A percentile compares a stretch with the other conserved stretches of the same genome.
phyloP scores from a whole-genome alignment of 2,797 vertebrate genomes.

The Anisognathus igniventris region DNA sequence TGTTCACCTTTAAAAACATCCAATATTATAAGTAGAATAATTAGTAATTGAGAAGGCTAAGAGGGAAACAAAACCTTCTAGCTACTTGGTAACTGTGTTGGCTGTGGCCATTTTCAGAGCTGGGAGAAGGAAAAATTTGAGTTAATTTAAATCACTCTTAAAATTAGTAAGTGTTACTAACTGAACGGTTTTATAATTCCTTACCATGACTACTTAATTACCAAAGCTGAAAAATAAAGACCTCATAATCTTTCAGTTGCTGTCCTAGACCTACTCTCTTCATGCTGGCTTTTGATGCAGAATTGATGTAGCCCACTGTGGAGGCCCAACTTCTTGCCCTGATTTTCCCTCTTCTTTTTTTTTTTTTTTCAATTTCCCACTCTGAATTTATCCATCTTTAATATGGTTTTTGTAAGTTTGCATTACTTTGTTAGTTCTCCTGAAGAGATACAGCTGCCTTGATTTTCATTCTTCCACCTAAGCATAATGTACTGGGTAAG shows the following conservation, averaged over 20 bases:
- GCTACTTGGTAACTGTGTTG: not conserved
- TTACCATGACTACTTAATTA: not conserved
- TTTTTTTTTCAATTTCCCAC: not conserved
- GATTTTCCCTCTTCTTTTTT: accelerated
- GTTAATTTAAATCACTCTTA: not conserved
- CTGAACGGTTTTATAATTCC: not conserved
- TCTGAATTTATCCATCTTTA: not conserved
- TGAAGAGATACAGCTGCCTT: not conserved
- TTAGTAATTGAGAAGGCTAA: not conserved
- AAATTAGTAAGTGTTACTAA: not conserved
- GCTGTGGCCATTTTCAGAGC: not conserved
- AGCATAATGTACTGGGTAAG: not conserved
- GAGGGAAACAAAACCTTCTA: not conserved
- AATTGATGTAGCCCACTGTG: not conserved
- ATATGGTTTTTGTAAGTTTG: not conserved
- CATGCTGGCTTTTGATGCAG: too few relatives aligned
- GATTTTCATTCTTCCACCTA: not conserved
- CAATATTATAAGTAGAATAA: not conserved
- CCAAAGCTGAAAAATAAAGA: not conserved
- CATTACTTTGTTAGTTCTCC: not conserved
- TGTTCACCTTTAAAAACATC: not conserved
- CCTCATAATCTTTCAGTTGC: not conserved
- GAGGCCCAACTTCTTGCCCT: not conserved
- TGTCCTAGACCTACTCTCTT: not conserved
- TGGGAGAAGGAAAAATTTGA: not conserved